These are phyloP conservation scores for Lochmaea capreae DNA, from an alignment of 2,888 invertebrate genomes.

Conservation along the genomic window DNA sequence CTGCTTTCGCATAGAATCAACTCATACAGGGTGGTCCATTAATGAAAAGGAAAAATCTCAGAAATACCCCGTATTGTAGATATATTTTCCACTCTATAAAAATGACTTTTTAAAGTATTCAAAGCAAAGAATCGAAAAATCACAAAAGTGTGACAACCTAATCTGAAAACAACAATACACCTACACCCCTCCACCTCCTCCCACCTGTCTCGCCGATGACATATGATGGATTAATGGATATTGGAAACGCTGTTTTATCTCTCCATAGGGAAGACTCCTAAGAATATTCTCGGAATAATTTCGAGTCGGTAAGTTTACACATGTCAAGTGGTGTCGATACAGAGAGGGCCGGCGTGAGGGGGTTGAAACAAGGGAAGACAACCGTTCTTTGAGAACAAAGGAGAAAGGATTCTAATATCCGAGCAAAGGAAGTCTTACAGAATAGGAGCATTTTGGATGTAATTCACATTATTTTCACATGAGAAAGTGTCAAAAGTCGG, in stretches of 20 bases:
- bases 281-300: constrained; percentile 28
- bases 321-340: constrained; percentile 64
- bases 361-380: constrained; percentile 39
- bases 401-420: constrained; percentile 42
- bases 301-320: constrained; percentile 31
- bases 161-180: constrained; percentile 46
- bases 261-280: constrained; percentile 31
- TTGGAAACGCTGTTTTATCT: constrained; percentile 71
- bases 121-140: constrained; percentile 22
- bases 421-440: constrained; percentile 33
- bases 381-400: constrained; percentile 43
- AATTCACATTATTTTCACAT: constrained; percentile 40
- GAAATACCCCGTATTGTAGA: background rate
- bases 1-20: too few species aligned
- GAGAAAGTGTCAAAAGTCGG: constrained; percentile 34
- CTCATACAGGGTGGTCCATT: too few species aligned
- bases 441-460: constrained; percentile 33
- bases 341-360: constrained; percentile 44
- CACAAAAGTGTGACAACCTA: constrained; percentile 27
- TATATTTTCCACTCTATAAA: background rate
- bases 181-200: constrained; percentile 39
- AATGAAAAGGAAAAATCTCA: too few species aligned
- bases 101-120: constrained; percentile 23
- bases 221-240: constrained; percentile 85
- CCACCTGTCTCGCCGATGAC: constrained; percentile 64